These are phyloP conservation scores for Drosophila paracracens DNA, from an alignment of 2,888 invertebrate species.

Conservation along the genomic window DNA sequence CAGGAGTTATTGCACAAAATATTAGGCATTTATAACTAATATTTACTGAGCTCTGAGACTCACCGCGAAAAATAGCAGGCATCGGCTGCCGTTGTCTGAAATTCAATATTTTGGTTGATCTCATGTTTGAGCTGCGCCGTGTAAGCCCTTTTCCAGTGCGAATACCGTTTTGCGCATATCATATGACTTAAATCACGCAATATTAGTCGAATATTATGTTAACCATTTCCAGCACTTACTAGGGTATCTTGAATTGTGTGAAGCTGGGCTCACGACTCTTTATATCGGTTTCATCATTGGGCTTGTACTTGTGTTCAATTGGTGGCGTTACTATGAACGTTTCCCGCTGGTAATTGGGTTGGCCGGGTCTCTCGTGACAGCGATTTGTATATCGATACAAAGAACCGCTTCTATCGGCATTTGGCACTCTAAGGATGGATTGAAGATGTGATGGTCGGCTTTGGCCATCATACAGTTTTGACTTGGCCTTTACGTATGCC, in stretches of 20 bases:
- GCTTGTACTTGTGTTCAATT: background rate
- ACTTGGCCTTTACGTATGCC: background rate
- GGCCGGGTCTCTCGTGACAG: background rate
- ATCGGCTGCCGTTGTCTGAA: constrained; percentile 59
- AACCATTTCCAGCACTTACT: constrained; percentile 33
- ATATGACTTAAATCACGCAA: constrained; percentile 16
- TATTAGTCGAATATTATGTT: background rate
- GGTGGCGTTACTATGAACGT: background rate
- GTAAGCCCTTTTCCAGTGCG: constrained; percentile 27
- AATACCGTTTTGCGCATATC: constrained; percentile 51
- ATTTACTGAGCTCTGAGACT: background rate
- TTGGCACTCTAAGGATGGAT: constrained; percentile 13
- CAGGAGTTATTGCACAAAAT: background rate
- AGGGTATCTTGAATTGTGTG: constrained; percentile 43
- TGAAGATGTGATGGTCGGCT: background rate
- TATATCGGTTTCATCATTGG: constrained; percentile 21
- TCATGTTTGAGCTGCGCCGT: constrained; percentile 63
- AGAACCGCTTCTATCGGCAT: constrained; percentile 3
- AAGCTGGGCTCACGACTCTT: constrained; percentile 38
- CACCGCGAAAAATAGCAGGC: constrained; percentile 67
- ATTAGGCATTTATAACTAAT: background rate
- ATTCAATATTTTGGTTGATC: constrained; percentile 46
- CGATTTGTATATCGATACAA: constrained; percentile 13
- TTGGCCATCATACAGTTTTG: constrained; percentile 7
- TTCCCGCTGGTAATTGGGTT: background rate